Evolutionary conservation across 2,797 vertebrate species (phyloP).

Genomic region (Heliangelus exortis): DNA sequence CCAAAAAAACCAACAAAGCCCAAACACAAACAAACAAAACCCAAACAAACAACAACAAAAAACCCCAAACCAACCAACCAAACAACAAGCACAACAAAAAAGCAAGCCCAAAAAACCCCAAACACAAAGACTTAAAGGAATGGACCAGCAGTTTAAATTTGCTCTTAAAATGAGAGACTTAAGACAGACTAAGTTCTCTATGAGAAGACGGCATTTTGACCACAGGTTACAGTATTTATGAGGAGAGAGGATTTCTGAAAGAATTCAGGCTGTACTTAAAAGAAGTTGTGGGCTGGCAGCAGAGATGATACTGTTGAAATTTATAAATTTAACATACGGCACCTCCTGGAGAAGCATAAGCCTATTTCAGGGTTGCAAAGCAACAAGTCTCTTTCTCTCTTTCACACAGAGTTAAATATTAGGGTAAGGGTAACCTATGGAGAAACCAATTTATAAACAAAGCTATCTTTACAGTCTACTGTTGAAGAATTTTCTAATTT

Average conservation of each 20-base stretch:
- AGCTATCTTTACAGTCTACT: not conserved
- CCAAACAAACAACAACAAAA: too few species aligned
- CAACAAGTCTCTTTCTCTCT: not conserved
- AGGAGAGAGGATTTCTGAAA: not conserved
- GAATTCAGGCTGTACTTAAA: not conserved
- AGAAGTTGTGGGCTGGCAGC: not conserved
- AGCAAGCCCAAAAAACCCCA: too few species aligned
- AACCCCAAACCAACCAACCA: too few species aligned
- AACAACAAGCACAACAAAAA: too few species aligned
- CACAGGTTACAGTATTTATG: not conserved
- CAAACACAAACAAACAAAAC: too few species aligned
- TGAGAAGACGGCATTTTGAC: not conserved
- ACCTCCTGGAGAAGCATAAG: not conserved
- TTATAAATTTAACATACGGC: not conserved
- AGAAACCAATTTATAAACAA: not conserved
- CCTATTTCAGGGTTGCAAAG: not conserved
- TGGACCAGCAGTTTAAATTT: not conserved
- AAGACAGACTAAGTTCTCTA: not conserved
- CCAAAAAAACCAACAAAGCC: too few species aligned
- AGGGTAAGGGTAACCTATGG: not conserved
- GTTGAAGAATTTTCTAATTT: slow-evolving; percentile 32
- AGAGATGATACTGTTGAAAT: not conserved
- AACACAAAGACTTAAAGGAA: not conserved
- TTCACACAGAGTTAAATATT: not conserved
- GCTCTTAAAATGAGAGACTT: not conserved